A percentile compares a stretch with the other conserved stretches of the same genome.
Conservation (phyloP, 2,888 invertebrate genomes). For the Thymelicus acteon region DNA sequence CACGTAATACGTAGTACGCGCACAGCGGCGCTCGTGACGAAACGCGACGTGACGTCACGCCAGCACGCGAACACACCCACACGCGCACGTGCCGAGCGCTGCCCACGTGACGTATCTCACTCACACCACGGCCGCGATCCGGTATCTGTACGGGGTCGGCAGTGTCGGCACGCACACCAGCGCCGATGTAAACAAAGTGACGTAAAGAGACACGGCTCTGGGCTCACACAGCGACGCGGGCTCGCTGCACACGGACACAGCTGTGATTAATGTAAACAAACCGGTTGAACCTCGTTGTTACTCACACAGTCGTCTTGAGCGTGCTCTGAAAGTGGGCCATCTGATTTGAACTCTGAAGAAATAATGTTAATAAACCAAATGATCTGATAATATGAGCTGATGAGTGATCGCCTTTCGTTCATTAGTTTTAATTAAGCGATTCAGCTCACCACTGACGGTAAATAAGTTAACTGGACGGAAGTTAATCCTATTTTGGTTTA, state of each 20-base stretch:
- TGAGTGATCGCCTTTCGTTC: conserved; percentile 25
- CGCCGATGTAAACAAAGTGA: conserved; percentile 79
- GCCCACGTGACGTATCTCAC: conserved; percentile 65
- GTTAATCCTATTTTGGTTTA: not conserved
- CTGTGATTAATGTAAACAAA: conserved; percentile 78
- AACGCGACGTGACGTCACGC: conserved; percentile 72
- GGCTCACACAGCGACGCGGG: conserved; percentile 63
- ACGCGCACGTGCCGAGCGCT: conserved; percentile 61
- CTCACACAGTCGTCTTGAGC: conserved; percentile 52
- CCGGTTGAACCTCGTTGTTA: conserved; percentile 61
- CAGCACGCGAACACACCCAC: conserved; percentile 81
- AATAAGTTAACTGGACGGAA: not conserved
- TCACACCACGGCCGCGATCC: conserved; percentile 40
- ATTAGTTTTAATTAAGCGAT: conserved; percentile 10
- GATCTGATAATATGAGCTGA: conserved; percentile 6
- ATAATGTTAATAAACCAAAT: conserved; percentile 36
- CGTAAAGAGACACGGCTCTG: conserved; percentile 72
- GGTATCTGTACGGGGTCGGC: conserved; percentile 9
- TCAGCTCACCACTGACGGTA: not conserved
- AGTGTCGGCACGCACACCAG: conserved; percentile 46
- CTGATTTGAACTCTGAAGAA: conserved; percentile 57
- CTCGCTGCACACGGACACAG: conserved; percentile 58
- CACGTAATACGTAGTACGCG: conserved; percentile 48
- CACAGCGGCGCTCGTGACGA: conserved; percentile 53
- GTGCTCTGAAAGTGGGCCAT: conserved; percentile 69